Conservation (phyloP, 2,113 vertebrate species). For the Tachysurus vachellii region DNA sequence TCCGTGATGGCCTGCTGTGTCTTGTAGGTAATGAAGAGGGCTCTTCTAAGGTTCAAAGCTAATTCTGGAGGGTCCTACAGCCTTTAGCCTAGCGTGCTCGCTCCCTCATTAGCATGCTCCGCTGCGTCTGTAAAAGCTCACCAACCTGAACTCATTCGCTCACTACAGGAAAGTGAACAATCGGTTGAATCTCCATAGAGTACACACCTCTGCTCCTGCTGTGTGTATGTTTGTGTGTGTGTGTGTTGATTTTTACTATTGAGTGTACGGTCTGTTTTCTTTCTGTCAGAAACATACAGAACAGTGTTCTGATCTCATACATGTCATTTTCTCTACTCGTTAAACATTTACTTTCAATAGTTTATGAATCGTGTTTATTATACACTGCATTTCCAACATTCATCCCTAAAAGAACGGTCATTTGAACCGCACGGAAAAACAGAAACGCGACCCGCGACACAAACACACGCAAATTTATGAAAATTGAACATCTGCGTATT, state of each 20-base stretch:
- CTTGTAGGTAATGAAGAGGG: conserved; percentile 44
- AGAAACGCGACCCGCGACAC: not conserved
- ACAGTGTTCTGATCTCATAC: not conserved
- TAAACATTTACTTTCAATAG: not conserved
- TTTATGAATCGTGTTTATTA: not conserved
- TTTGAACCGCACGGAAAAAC: not conserved
- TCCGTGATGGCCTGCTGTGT: not conserved
- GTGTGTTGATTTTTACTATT: not conserved
- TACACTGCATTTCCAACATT: too few species aligned
- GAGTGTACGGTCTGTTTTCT: not conserved
- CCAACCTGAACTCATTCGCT: conserved; percentile 73
- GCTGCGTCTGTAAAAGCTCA: conserved; percentile 65
- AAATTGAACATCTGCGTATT: conserved; percentile 36
- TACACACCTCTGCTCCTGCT: conserved; percentile 54
- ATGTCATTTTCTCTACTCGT: not conserved
- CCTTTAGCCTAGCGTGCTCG: conserved; percentile 52
- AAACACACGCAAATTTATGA: not conserved
- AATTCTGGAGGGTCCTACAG: conserved; percentile 41
- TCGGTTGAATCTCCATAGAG: conserved; percentile 65
- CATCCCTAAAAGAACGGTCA: not conserved
- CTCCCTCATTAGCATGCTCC: conserved; percentile 71
- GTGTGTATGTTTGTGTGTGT: not conserved
- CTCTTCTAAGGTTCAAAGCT: conserved; percentile 47
- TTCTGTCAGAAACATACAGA: not conserved
- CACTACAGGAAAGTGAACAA: conserved; percentile 69